phyloP scores from a whole-genome alignment of 2,888 invertebrate genomes.

The Linnaemya tessellans region DNA sequence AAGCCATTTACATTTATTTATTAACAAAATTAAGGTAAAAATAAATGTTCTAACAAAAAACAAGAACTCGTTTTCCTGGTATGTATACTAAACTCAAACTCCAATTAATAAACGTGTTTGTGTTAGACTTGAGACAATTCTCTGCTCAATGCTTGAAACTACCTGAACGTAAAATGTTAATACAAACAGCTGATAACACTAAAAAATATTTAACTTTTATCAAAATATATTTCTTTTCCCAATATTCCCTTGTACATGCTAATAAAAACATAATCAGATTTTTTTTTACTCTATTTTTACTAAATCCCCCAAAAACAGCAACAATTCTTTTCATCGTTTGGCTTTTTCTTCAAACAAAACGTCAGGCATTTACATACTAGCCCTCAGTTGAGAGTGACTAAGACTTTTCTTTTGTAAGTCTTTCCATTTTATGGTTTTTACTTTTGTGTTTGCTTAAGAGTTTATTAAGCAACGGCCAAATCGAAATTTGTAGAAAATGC shows the following conservation, averaged over 20 bases:
- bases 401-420: constrained; percentile 27
- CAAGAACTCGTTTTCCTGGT: not conserved
- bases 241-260: not conserved
- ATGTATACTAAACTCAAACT: not conserved
- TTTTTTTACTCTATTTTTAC: constrained; percentile 16
- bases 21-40: not conserved
- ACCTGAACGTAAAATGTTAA: not conserved
- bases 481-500: constrained; percentile 18
- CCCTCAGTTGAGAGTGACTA: constrained; percentile 49
- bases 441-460: constrained; percentile 3
- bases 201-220: not conserved
- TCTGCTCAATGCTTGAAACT: not conserved
- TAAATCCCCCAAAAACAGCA: not conserved
- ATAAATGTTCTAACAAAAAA: not conserved
- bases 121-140: not conserved
- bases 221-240: constrained; percentile 1
- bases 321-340: not conserved
- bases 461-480: constrained; percentile 24
- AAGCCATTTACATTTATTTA: not conserved
- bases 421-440: not conserved
- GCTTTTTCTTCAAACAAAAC: not conserved
- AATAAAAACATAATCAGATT: constrained; percentile 38
- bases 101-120: constrained; percentile 41
- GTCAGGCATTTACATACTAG: not conserved
- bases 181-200: not conserved